Base-by-base conservation (phyloP, 1,140 invertebrate species). In the Nasonia vitripennis region DNA sequence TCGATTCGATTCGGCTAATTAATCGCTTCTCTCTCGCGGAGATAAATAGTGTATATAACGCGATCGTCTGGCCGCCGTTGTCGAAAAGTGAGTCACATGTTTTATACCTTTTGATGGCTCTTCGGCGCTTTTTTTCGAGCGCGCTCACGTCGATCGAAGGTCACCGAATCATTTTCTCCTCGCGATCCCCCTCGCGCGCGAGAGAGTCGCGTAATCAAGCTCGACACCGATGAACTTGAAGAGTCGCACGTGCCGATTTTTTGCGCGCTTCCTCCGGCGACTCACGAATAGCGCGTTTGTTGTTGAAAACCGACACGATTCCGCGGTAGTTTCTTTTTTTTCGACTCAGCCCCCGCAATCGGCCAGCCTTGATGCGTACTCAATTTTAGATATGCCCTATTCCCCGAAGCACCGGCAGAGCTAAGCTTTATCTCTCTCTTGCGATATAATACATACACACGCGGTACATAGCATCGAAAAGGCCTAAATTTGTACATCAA, bases 401-500 rank as follows among this genome's bases (percentile, higher is more conserved):
- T 55, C 20, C 45, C 31, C 23, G 71, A 77, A 77, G 34, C 5
- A 37, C 34, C 34, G 34, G 34, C 34, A 37, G 34, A 37, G 34
- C 34, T 6, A 37, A 37, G 37, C 37, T 70, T 62, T 68, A 68
- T 78, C 67, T 55, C 5, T 7, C 20, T 55, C 14, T 4, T 34
- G 23, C 27, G 23, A 83, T 37, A 67, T 23, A 78, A n/a, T 14
- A 34, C 20, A 31, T n/a, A 27, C 20, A 14, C 34, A 5, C 37
- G 62, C 23, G 9, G n/a, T 68, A n/a, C 20, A 23, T 6, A 9
- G 20, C 62, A 71, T 20, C 37, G 37, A 84, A 78, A 84, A 12
- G 48, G 45, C 83, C 75, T 84, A 84, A 78, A 84, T 71, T 71
- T 84, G 83, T 78, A 84, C 83, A 84, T 84, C 83, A 84, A 84